A percentile compares a stretch with the other conserved stretches of the same genome.
Conservation (phyloP, 2,888 invertebrate species). For the Zhengitettix transpicula region DNA sequence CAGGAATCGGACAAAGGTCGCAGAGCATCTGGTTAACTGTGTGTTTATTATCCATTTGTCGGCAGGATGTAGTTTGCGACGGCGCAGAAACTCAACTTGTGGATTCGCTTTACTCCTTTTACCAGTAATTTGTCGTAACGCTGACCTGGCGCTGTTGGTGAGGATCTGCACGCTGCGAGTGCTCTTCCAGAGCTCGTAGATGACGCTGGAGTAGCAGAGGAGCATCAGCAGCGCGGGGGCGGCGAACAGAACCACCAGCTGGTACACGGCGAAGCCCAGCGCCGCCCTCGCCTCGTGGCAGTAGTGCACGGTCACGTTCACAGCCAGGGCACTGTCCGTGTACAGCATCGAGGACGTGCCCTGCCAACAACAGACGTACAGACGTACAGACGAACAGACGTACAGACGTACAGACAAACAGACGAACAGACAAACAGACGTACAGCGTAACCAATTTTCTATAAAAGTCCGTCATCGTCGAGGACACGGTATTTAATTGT, state of each 20-base stretch:
- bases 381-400: too few species aligned
- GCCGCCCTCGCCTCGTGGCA: constrained; percentile 19
- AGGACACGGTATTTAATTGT: too few species aligned
- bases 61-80: too few species aligned
- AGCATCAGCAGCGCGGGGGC: constrained; percentile 24
- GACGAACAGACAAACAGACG: too few species aligned
- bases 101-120: too few species aligned
- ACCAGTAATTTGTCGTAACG: not conserved
- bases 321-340: constrained; percentile 18
- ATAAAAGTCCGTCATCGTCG: too few species aligned
- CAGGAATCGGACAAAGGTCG: too few species aligned
- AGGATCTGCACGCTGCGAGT: constrained; percentile 23
- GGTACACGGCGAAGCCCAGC: constrained; percentile 20
- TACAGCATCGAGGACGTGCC: constrained; percentile 17
- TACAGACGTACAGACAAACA: too few species aligned
- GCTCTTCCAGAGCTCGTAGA: constrained; percentile 24
- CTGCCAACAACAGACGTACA: constrained; percentile 12
- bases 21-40: too few species aligned
- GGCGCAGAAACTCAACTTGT: too few species aligned
- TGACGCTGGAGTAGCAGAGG: constrained; percentile 24
- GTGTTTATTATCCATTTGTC: too few species aligned
- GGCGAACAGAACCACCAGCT: constrained; percentile 22
- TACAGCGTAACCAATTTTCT: too few species aligned
- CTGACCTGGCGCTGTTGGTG: constrained; percentile 18
- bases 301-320: constrained; percentile 21